Base-by-base conservation (phyloP, 2,113 vertebrate species). In the Syngnathoides biaculeatus region DNA sequence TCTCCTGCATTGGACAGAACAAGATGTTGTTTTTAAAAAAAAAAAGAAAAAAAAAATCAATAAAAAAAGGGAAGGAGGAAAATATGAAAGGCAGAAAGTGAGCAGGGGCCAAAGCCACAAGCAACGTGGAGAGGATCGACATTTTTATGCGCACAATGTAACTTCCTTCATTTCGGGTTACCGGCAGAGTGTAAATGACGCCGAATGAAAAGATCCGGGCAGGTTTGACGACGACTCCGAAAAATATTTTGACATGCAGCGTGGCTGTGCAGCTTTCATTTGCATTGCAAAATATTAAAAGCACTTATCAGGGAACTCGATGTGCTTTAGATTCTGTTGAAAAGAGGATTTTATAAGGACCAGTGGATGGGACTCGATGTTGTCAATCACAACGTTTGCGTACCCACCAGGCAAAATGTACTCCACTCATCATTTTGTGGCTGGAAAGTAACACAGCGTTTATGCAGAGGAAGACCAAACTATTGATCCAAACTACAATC, bases 101-200 rank as follows among this genome's bases (percentile, higher is more conserved):
- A 72, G 59, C 9, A 6, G 26, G 8, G 74, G 87, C 87, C 88
- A 89, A 93, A 92, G 82, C 84, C 86, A 45, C 84, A 76, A 78
- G 79, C 67, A 86, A 72, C 70, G 68, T 45, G 68, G 48, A 77
- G 50, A 83, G 71, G 60, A 65, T 24, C 62, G 69, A 74, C 64
- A 65, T 77, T 78, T 69, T 78, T 69, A 73, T n/a, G 75, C 64
- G 79, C 74, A 86, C 74, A 72, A 67, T 69, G 73, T 69, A 62
- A 71, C 67, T 74, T 43, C 69, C 65, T 69, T 71, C 74, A 81
- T 72, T 78, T 86, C 68, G 67, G 72, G 75, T 82, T 70, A 76
- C n/a, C 56, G 39, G 20, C 26, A 67, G 39, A 47, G 59, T 64
- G 62, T 73, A 57, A 77, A 74, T 64, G 40, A 68, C 61, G 38